Percentiles rank a stretch among this genome's conserved stretches.
Conservation (phyloP, 2,113 vertebrate species). For the Amphiprion percula region DNA sequence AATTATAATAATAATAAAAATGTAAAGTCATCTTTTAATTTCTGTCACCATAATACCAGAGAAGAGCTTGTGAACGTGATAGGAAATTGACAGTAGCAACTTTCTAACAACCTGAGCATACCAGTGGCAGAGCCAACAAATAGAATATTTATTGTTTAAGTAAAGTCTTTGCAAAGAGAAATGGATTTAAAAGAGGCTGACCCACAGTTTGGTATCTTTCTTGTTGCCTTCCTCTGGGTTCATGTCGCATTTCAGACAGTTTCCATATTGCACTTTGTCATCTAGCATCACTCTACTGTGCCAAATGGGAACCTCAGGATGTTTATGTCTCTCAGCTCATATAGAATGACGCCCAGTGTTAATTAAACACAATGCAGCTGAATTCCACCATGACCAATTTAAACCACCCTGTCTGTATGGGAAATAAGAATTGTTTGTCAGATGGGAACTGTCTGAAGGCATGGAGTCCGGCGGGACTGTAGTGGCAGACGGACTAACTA, state of each 20-base stretch:
- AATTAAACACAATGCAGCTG: constrained; percentile 70
- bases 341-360: constrained; percentile 67
- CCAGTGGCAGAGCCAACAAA: not conserved
- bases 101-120: too few species aligned
- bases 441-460: constrained; percentile 59
- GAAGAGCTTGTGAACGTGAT: too few species aligned
- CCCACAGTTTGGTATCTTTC: not conserved
- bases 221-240: not conserved
- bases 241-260: constrained; percentile 23
- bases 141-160: not conserved
- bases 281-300: constrained; percentile 3
- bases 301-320: constrained; percentile 43
- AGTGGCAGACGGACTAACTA: constrained; percentile 64
- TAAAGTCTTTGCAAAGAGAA: not conserved
- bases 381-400: constrained; percentile 78
- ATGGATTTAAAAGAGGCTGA: not conserved
- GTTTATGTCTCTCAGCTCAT: constrained; percentile 58
- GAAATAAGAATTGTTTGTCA: constrained; percentile 55
- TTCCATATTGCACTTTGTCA: constrained; percentile 51
- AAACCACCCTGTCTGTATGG: constrained; percentile 48
- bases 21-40: too few species aligned
- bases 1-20: too few species aligned
- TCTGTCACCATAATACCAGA: too few species aligned
- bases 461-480: constrained; percentile 36
- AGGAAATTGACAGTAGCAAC: too few species aligned